These are phyloP conservation scores for Scaptomyza montana DNA, from an alignment of 1,140 invertebrate genomes.

Conservation along the genomic window DNA sequence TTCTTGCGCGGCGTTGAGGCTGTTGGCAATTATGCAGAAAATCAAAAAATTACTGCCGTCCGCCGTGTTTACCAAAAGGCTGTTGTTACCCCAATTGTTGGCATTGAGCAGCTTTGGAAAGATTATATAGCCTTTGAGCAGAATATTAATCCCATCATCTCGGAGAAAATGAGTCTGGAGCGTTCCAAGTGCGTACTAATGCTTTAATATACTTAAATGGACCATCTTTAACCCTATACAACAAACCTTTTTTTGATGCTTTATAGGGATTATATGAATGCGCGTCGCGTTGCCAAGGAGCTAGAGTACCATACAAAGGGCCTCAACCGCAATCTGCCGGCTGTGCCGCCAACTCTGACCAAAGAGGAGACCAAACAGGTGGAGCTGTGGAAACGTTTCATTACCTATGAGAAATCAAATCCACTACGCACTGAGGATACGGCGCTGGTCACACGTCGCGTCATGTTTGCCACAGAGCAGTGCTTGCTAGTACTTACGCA, in stretches of 20 bases:
- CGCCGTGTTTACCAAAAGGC: constrained; percentile 98
- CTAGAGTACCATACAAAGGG: constrained; percentile 97
- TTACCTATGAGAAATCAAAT: constrained; percentile 98
- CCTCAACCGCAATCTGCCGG: constrained; percentile 96
- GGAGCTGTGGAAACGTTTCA: constrained; percentile 99
- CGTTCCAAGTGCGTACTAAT: constrained; percentile 74
- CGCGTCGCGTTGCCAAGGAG: constrained; percentile 97
- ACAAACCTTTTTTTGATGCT: background rate
- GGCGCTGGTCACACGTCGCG: constrained; percentile 94
- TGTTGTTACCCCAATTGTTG: constrained; percentile 98
- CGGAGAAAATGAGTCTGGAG: constrained; percentile 86
- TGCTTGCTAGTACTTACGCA: constrained; percentile 97
- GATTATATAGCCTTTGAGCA: constrained; percentile 98
- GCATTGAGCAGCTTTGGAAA: constrained; percentile 99
- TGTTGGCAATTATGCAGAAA: constrained; percentile 99
- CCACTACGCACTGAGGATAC: constrained; percentile 98
- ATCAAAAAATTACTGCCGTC: constrained; percentile 99
- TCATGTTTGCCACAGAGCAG: constrained; percentile 99
- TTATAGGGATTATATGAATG: constrained; percentile 98
- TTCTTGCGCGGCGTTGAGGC: constrained; percentile 99
- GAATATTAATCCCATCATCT: constrained; percentile 98
- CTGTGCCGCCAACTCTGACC: constrained; percentile 95
- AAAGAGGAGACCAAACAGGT: constrained; percentile 98
- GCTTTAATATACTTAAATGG: too few species aligned
- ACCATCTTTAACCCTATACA: too few species aligned